Base-by-base conservation (phyloP, 2,888 invertebrate genomes). In the Agriopis aurantiaria region DNA sequence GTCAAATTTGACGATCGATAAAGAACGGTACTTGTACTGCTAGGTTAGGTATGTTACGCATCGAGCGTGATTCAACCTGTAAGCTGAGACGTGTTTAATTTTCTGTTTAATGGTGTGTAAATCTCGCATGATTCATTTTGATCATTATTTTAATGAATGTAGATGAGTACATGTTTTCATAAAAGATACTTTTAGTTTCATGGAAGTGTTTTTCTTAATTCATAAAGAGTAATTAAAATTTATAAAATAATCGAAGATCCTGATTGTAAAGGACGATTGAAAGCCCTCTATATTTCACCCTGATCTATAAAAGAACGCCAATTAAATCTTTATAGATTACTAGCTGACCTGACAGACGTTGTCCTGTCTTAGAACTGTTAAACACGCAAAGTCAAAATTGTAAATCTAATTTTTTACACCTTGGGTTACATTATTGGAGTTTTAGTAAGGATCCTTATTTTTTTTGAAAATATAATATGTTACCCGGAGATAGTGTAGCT, bases 81-180 rank as follows among this genome's bases (percentile, higher is more conserved):
- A 57, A 57, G 12, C 23, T 9, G 49, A 55, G 23, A 45, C 40
- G 43, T 59, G 52, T 61, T 55, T 62, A 56, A 60, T 23, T 48
- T 56, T 14, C 46, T 46, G 14, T 65, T 59, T 11, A 52, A 52
- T 57, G 33, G 33, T 33, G 45, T 48, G 46, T 59, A 59, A 66
- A 66, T 40, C 65, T 53, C 53, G 49, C 17, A 65, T 73, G 73
- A 70, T 57, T 66, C 68, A 70, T 53, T 70, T 55, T 49, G 65
- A 73, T 65, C 52, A 63, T 59, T 48, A 40, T 9, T 14, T 41
- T 53, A 46, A 52, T 65, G 17, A 49, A 9, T 17, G 10, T 46
- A 4, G 40, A 48, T 62, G 52, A 53, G 9, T 57, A 17, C 41
- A 17, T 43, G 56, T 56, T 12, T 56, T 56, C 8, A 43, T 56